Conservation (phyloP, 37 sponge, comb jelly and placozoan species). For the Corticium candelabrum region DNA sequence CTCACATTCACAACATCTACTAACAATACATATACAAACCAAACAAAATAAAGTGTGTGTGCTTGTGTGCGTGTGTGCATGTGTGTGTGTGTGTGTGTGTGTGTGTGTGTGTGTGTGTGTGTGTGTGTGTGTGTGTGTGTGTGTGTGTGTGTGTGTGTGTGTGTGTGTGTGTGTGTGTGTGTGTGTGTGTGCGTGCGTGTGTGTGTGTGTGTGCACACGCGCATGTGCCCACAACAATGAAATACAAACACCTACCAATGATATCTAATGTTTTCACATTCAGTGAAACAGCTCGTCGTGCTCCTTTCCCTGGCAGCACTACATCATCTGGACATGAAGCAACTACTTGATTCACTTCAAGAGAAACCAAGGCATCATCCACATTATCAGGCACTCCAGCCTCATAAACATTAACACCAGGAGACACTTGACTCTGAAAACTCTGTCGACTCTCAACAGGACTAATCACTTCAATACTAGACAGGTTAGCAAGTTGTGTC, state of each 20-base stretch:
- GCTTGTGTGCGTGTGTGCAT: too few species aligned
- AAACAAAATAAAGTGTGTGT: too few species aligned
- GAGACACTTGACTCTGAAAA: not conserved
- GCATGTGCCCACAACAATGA: too few species aligned
- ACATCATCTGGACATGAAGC: not conserved
- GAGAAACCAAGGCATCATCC: not conserved
- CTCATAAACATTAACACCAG: not conserved
- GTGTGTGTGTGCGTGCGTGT: not conserved
- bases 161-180: not conserved
- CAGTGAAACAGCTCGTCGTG: not conserved
- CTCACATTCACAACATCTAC: not conserved
- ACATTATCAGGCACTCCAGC: not conserved
- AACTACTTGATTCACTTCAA: not conserved
- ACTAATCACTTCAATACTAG: not conserved
- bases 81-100: slow-evolving; percentile 5
- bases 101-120: slow-evolving; percentile 5
- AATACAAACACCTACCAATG: not conserved
- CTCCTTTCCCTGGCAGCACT: not conserved
- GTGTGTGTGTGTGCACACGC: not conserved
- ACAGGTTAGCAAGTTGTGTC: not conserved
- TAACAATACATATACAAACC: not conserved
- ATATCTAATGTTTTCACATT: not conserved
- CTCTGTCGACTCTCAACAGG: too few species aligned
- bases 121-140: slow-evolving; percentile 5
- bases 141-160: not conserved